Evolutionary conservation across 2,888 invertebrate species (phyloP), one percentile per base, ranked within the genome.

Genomic region (Euproctis similis): DNA sequence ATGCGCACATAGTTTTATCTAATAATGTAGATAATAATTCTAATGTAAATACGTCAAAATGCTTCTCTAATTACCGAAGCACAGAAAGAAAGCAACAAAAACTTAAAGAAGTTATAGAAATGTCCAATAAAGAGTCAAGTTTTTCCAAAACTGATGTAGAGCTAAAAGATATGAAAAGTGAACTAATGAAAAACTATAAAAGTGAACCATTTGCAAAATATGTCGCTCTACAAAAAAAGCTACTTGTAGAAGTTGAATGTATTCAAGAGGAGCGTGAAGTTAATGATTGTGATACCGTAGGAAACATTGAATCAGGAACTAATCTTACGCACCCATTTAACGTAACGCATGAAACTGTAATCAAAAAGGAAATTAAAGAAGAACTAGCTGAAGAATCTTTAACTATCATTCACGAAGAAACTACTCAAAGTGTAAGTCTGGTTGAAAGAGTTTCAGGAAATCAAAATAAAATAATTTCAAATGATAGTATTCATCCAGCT

Each of bases 161-260:
- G 28, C 31, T 58, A 19, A 34, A 9, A 12, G 34, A 52, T 11
- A 22, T 39, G 2, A 35, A 25, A 13, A 32, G 11, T 27, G 9
- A 13, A 11, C 11, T 17, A 23, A 26, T 32, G 27, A 31, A 36
- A 31, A 39, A 35, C 12, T 22, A 47, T 30, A 40, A 23, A 20
- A 41, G 49, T 10, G 40, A 51, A 30, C 46, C 56, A 8, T 68
- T 66, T 45, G 51, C 52, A 8, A 39, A 59, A 34, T 72, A 59
- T 47, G 49, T 67, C 22, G 50, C 50, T 17, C 46, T 53, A 10
- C 73, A 73, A 52, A 44, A 63, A 23, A 61, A 57, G 29, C 38
- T 74, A 14, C 36, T 72, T 10, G 29, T 54, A 26, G 53, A 46
- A 11, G 49, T 73, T 30, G 47, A 61, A 46, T 26, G 29, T 17